phyloP scores from a whole-genome alignment of 2,113 vertebrate genomes.

The Raja brachyura region DNA sequence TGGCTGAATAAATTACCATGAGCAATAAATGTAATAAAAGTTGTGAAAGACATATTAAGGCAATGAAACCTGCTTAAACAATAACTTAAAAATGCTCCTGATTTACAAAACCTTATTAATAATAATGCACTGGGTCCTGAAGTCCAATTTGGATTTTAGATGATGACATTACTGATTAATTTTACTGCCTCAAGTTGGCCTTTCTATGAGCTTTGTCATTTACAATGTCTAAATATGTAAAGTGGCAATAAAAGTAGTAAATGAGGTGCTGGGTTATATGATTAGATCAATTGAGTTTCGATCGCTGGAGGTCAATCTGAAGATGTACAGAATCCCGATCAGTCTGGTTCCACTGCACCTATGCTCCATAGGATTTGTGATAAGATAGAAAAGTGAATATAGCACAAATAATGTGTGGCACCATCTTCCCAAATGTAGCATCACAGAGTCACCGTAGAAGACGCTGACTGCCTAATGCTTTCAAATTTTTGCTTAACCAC shows the following conservation, averaged over 20 bases:
- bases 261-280: conserved; percentile 8
- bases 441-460: too few species aligned
- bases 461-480: too few species aligned
- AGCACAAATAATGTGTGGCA: too few species aligned
- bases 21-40: neutral
- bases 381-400: neutral
- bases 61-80: neutral
- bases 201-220: conserved; percentile 1
- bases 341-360: neutral
- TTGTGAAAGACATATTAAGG: neutral
- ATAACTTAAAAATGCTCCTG: neutral
- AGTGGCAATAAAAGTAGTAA: conserved; percentile 3
- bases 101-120: neutral
- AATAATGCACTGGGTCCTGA: neutral
- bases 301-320: neutral
- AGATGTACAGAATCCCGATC: neutral
- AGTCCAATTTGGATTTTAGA: neutral
- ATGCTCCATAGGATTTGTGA: neutral
- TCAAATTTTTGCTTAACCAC: too few species aligned
- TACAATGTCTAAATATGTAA: neutral
- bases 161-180: neutral
- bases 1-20: neutral
- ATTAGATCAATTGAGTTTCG: neutral
- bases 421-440: too few species aligned
- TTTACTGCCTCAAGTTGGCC: neutral